phyloP scores from a whole-genome alignment of 2,113 vertebrate species.

The Lichenostomus cassidix region DNA sequence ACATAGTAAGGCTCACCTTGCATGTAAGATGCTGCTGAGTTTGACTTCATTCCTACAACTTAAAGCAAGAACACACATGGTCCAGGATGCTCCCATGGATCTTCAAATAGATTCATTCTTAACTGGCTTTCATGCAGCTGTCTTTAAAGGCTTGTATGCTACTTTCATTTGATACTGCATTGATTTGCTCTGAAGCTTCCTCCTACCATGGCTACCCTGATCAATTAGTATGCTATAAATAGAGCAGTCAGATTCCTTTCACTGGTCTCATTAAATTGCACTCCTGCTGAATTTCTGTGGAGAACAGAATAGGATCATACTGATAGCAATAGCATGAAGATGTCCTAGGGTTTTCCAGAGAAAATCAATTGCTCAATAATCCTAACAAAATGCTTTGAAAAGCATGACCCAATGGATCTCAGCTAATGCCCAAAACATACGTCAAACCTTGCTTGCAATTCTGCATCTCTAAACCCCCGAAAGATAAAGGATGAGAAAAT shows the following conservation, averaged over 20 bases:
- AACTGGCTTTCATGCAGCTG: constrained; percentile 47
- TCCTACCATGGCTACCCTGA: constrained; percentile 50
- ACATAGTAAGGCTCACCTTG: background rate
- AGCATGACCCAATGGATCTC: background rate
- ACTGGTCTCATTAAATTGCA: constrained; percentile 40
- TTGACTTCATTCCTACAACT: background rate
- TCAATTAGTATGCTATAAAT: constrained; percentile 68
- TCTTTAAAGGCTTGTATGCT: constrained; percentile 15
- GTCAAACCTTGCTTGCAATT: background rate
- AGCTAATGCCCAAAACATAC: background rate
- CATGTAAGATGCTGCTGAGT: background rate
- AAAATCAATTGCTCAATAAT: constrained; percentile 53
- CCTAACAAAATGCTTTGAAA: constrained; percentile 19
- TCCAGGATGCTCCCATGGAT: background rate
- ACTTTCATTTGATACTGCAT: constrained; percentile 56
- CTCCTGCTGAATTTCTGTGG: constrained; percentile 41
- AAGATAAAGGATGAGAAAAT: background rate
- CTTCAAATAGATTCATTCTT: constrained; percentile 38
- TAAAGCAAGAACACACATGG: background rate
- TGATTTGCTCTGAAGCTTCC: constrained; percentile 65
- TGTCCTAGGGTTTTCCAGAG: background rate
- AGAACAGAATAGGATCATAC: background rate
- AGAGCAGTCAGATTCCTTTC: constrained; percentile 40
- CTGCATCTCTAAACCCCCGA: background rate
- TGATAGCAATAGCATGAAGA: background rate